Evolutionary conservation across 2,888 invertebrate species (phyloP).

Genomic region (Meliscaeva auricollis): DNA sequence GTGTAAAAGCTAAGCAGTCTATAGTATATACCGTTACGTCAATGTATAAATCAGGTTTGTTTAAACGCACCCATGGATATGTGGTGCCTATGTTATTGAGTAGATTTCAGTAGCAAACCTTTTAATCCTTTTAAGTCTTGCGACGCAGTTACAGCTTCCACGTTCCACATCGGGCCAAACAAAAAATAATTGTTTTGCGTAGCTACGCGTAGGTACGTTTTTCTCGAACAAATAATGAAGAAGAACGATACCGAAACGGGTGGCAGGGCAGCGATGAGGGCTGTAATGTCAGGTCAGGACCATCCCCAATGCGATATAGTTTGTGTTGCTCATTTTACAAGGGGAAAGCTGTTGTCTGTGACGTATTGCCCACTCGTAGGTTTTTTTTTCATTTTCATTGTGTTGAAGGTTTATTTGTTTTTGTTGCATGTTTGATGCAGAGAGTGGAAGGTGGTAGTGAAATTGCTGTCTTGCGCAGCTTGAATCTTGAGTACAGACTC

Average conservation of each 20-base stretch:
- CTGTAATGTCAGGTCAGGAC: slow-evolving; percentile 59
- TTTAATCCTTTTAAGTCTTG: too few relatives aligned
- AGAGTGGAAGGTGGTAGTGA: slow-evolving; percentile 10
- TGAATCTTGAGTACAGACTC: slow-evolving; percentile 29
- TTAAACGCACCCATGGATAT: too few relatives aligned
- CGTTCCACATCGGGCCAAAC: too few relatives aligned
- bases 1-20: too few relatives aligned
- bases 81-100: too few relatives aligned
- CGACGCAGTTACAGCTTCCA: too few relatives aligned
- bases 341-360: slow-evolving; percentile 43
- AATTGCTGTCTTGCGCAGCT: slow-evolving; percentile 47
- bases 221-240: too few relatives aligned
- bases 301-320: slow-evolving; percentile 68
- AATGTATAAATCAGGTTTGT: too few relatives aligned
- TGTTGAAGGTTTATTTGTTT: slow-evolving; percentile 36
- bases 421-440: slow-evolving; percentile 8
- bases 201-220: too few relatives aligned
- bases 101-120: too few relatives aligned
- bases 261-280: slow-evolving; percentile 3
- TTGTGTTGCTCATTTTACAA: slow-evolving; percentile 58
- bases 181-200: too few relatives aligned
- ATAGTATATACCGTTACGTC: too few relatives aligned
- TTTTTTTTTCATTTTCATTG: slow-evolving; percentile 25
- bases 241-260: not conserved
- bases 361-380: slow-evolving; percentile 64